These are phyloP conservation scores for Nothura maculosa DNA, from an alignment of 2,797 vertebrate species.

Conservation along the genomic window DNA sequence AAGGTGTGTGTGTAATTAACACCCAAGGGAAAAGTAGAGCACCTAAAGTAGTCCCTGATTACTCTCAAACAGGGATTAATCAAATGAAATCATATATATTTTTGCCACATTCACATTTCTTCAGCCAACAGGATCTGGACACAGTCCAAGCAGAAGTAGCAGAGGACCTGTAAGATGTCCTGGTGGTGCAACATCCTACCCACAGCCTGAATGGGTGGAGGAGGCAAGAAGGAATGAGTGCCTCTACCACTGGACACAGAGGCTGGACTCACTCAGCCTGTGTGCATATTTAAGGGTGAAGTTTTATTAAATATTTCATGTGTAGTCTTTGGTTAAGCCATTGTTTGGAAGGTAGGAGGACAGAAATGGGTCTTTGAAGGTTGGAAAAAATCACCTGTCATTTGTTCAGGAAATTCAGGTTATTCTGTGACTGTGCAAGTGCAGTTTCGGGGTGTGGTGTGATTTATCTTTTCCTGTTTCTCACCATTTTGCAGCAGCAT, in stretches of 20 bases:
- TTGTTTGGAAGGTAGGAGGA: neutral
- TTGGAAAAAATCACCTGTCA: conserved; percentile 43
- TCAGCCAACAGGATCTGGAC: neutral
- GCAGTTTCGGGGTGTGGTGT: conserved; percentile 33
- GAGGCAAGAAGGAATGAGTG: neutral
- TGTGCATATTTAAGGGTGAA: neutral
- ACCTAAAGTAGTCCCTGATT: conserved; percentile 7
- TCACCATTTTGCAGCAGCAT: conserved; percentile 3
- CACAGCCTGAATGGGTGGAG: accelerated
- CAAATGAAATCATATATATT: neutral
- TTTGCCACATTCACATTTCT: neutral
- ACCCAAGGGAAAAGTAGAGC: neutral
- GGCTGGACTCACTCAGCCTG: neutral
- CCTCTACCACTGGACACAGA: neutral
- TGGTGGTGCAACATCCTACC: neutral
- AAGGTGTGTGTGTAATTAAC: neutral
- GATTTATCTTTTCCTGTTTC: conserved; percentile 64
- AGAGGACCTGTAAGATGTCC: neutral
- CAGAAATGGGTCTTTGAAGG: neutral
- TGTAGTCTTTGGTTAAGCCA: neutral
- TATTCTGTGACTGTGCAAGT: conserved; percentile 14
- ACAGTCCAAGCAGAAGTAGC: neutral
- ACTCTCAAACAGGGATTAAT: neutral
- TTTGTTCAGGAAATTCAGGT: conserved; percentile 26
- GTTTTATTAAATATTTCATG: neutral